Evolutionary conservation across 92 coral and sea anemone genomes (phyloP), one percentile per base, ranked within the genome.

Genomic region (Porites lobata): DNA sequence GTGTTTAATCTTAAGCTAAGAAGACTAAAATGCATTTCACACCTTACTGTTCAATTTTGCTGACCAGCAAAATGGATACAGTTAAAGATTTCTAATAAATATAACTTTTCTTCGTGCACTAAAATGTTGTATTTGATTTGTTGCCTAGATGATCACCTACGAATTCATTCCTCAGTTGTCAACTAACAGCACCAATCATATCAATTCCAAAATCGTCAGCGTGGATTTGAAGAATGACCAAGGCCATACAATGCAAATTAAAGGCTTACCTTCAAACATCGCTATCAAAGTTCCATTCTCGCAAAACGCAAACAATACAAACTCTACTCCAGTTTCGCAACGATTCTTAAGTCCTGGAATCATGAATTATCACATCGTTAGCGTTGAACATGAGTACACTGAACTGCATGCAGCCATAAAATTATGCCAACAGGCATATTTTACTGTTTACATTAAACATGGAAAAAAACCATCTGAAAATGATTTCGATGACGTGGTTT

Each of bases 311-410:
- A 38, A 22, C 32, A n/a, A 47, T 9, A 22, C 54, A 22, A 65
- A 62, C 14, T 26, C 59, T 26, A 63, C 69, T 9, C 62, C 67
- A 19, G 14, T 29, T 2, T 19, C 67, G 4, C 56, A 67, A 10
- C 51, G 50, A 66, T 82, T 88, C 75, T 80, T 81, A 29, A 83
- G 77, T 13, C 79, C 88, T 11, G 85, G 88, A 32, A 6, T 57
- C 5, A 80, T 89, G 70, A 80, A 80, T 20, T 69, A 68, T 50
- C 92, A 89, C 69, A 69, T 58, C 21, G 12, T 83, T 61, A 69
- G 19, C 65, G 85, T 79, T 15, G 61, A 50, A 19, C 12, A 65
- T 19, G 15, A 29, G 2, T 50, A 65, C 10, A 22, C 62, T 0
- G 20, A 56, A 26, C 21, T 79, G 43, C 47, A 79, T 50, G 2